Conservation (phyloP, 2,113 vertebrate species). For the crab-eating macaque (Macaca fascicularis) region DNA sequence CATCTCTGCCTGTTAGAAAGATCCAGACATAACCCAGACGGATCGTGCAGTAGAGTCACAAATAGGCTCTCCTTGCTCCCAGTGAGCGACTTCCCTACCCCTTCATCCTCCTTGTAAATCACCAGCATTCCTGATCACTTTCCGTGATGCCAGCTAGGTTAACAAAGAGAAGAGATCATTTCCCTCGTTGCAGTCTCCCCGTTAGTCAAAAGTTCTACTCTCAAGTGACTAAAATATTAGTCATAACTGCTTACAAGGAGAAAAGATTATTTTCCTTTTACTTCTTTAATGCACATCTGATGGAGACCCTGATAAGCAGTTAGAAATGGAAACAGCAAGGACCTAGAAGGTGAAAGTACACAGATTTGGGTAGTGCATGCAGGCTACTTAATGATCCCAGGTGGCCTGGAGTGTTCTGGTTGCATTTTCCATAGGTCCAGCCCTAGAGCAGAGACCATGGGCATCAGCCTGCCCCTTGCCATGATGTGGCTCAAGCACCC, state of each 20-base stretch:
- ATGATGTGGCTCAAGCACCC: not conserved
- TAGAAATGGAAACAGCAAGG: not conserved
- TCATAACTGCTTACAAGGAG: not conserved
- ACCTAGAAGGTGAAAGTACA: not conserved
- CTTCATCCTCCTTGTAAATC: not conserved
- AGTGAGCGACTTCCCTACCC: not conserved
- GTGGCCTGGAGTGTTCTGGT: not conserved
- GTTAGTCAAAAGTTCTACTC: not conserved
- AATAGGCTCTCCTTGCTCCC: not conserved
- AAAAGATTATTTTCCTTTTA: not conserved
- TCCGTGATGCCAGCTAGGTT: not conserved
- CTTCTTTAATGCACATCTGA: not conserved
- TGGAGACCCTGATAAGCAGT: not conserved
- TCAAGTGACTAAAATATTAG: not conserved
- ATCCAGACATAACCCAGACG: not conserved
- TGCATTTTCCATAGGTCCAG: rapidly evolving
- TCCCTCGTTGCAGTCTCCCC: not conserved
- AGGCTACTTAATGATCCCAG: not conserved
- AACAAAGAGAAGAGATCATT: too few species aligned
- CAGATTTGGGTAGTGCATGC: too few species aligned
- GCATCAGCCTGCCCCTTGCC: rapidly evolving
- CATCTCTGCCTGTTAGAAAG: not conserved
- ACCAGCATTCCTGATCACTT: rapidly evolving
- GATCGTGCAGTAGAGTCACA: not conserved
- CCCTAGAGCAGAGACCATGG: not conserved